phyloP scores from a whole-genome alignment of 2,113 vertebrate genomes.

The Ammodytes marinus region DNA sequence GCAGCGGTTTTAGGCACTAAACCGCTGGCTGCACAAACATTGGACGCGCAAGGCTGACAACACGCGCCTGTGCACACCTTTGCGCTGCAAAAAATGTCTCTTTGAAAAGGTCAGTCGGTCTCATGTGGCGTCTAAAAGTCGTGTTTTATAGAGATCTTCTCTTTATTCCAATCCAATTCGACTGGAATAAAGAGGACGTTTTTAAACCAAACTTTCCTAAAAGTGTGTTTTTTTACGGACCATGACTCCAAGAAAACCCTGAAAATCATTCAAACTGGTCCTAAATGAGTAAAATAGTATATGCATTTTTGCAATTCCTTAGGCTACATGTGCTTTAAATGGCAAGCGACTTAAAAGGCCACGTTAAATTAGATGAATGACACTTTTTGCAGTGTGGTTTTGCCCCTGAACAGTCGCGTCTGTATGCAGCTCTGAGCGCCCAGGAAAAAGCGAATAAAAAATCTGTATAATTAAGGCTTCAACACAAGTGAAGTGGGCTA shows the following conservation, averaged over 20 bases:
- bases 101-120: neutral
- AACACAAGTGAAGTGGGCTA: slow-evolving; percentile 72
- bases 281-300: neutral
- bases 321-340: too few relatives aligned
- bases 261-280: neutral
- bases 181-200: neutral
- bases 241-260: neutral
- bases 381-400: slow-evolving; percentile 30
- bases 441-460: slow-evolving; percentile 73
- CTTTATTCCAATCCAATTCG: neutral
- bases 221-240: neutral
- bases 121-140: neutral
- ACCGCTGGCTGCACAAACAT: slow-evolving; percentile 86
- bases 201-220: neutral
- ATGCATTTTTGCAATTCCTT: neutral
- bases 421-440: slow-evolving; percentile 56
- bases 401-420: slow-evolving; percentile 68
- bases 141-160: neutral
- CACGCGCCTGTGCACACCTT: slow-evolving; percentile 74
- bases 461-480: slow-evolving; percentile 78
- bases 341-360: neutral
- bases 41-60: slow-evolving; percentile 65
- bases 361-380: neutral
- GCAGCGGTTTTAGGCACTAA: slow-evolving; percentile 68
- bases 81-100: slow-evolving; percentile 30